Conservation (phyloP, 2,797 vertebrate species). For the Rhabdophis nuchalis region DNA sequence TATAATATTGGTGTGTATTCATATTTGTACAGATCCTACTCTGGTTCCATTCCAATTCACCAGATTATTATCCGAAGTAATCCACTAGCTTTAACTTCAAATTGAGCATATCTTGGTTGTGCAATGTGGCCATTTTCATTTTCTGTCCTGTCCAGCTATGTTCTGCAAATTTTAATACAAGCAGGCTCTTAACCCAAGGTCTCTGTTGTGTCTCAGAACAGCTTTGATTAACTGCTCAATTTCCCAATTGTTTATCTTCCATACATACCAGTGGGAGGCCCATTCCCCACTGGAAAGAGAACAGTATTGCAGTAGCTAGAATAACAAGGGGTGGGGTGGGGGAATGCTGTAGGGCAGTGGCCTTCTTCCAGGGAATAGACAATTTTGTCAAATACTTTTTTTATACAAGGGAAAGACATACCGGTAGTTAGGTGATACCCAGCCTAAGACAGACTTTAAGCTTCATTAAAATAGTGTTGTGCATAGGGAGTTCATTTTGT, state of each 20-base stretch:
- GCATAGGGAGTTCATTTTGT: not conserved
- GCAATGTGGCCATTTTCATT: not conserved
- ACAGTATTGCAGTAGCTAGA: slow-evolving; percentile 21
- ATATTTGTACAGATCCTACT: not conserved
- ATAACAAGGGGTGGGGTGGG: not conserved
- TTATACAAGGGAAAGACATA: no score
- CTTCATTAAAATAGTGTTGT: not conserved
- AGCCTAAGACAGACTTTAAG: not conserved
- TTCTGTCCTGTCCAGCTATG: not conserved
- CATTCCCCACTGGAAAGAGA: slow-evolving; percentile 14
- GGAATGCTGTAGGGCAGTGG: not conserved
- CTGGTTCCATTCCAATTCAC: not conserved
- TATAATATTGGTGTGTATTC: not conserved
- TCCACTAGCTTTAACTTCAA: not conserved
- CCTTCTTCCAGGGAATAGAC: not conserved
- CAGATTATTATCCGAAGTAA: not conserved
- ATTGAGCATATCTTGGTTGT: not conserved
- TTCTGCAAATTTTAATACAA: not conserved
- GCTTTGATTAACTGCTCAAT: slow-evolving; percentile 27
- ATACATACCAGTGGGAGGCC: slow-evolving; percentile 26
- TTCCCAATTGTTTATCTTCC: slow-evolving; percentile 33
- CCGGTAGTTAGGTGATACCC: not conserved
- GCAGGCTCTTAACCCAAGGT: not conserved
- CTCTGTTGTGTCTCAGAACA: not conserved
- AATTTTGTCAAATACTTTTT: not conserved